Conservation (phyloP, 2,113 vertebrate species). For the Mormoops blainvillei region DNA sequence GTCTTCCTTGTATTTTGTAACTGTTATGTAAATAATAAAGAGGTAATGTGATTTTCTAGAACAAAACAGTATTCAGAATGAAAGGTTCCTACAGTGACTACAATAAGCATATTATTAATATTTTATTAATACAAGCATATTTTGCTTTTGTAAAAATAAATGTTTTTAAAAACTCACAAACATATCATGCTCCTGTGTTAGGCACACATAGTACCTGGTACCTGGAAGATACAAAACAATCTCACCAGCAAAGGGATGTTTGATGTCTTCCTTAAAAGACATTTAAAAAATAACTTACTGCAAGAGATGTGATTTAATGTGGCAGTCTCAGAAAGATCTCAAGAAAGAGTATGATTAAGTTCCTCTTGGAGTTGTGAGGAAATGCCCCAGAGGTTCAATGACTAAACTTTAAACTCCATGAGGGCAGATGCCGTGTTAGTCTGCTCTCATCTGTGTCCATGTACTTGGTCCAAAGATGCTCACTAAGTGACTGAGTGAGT, state of each 20-base stretch:
- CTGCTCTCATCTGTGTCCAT: neutral
- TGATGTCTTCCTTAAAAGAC: neutral
- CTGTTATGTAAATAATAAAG: neutral
- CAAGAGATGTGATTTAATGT: neutral
- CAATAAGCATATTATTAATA: neutral
- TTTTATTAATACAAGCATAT: neutral
- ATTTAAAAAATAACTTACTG: neutral
- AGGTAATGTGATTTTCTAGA: neutral
- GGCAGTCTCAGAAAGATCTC: neutral
- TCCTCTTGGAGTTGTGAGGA: neutral
- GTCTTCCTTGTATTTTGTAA: neutral
- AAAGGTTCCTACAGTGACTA: neutral
- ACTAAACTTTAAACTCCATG: neutral
- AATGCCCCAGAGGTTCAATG: neutral
- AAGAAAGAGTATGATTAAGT: neutral
- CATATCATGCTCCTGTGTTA: neutral
- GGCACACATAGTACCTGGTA: neutral
- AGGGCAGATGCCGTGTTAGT: neutral
- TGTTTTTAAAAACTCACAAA: neutral
- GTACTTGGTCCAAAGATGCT: neutral
- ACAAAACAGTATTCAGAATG: neutral
- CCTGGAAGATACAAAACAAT: neutral
- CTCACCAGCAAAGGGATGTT: neutral
- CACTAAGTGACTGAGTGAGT: neutral
- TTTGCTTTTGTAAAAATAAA: constrained; percentile 33